phyloP scores from a whole-genome alignment of 2,113 vertebrate genomes.

The Stercorarius parasiticus region DNA sequence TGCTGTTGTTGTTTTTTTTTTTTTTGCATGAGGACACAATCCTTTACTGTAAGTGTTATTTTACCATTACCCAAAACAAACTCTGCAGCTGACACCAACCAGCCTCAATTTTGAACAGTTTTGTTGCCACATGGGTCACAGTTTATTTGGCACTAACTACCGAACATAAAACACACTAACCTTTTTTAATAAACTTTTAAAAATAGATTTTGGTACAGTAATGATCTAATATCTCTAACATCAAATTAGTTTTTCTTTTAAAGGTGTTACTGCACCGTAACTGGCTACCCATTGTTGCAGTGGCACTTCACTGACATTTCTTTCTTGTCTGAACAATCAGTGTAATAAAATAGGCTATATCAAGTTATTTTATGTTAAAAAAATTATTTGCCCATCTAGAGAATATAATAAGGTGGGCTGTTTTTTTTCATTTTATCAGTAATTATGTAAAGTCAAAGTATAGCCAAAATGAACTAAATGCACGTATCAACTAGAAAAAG shows the following conservation, averaged over 20 bases:
- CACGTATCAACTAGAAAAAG: neutral
- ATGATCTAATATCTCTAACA: neutral
- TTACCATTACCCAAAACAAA: neutral
- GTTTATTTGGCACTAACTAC: neutral
- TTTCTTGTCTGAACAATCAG: neutral
- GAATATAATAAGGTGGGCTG: neutral
- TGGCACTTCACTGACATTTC: neutral
- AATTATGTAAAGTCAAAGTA: neutral
- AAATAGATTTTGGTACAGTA: neutral
- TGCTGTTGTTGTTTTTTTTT: neutral
- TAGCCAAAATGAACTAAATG: neutral
- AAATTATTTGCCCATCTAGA: neutral
- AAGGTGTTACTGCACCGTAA: neutral
- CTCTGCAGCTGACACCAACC: neutral
- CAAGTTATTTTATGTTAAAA: neutral
- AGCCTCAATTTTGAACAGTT: neutral
- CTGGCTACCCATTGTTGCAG: neutral
- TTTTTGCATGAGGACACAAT: neutral
- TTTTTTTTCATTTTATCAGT: neutral
- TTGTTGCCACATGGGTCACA: neutral
- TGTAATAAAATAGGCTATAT: neutral
- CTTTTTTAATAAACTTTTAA: neutral
- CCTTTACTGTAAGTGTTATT: neutral
- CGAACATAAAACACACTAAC: neutral
- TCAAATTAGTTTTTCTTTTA: neutral